Base-by-base conservation (phyloP, 2,797 vertebrate genomes). In the Coccyzus lansbergi region DNA sequence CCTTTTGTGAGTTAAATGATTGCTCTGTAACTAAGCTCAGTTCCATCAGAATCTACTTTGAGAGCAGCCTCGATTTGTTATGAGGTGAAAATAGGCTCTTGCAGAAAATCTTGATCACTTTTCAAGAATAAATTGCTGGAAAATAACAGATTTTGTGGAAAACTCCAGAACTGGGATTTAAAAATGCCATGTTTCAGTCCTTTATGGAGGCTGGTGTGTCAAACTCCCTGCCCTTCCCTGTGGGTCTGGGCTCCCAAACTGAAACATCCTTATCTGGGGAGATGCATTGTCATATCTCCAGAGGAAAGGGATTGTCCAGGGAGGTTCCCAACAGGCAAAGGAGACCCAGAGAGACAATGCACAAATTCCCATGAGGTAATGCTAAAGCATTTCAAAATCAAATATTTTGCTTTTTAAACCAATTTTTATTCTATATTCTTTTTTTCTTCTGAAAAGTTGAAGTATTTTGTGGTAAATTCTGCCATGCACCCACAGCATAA, bases 51-150 rank as follows among this genome's bases (percentile, higher is more conserved):
- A 68, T 53, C 34, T 21, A 44, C 76, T 91, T 67, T 64, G 68
- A 83, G 67, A 94, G 86, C 78, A 90, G 62, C 46, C 82, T 85
- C 55, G 48, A 42, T 80, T 33, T 28, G 53, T 53, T 67, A 64
- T 12, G 51, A 91, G 87, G 64, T 81, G 38, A 81, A 93, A 93
- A 75, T 36, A 31, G 67, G 46, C 55, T 96, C 69, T 68, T 62
- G 33, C 48, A 83, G 74, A 80, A 69, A 55, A 78, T 36, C 33
- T 65, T 86, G 52, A 63, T 85, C 19, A 26, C 40, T 40, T 48
- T 55, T 28, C 19, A 26, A 46, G 79, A 90, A 48, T 14, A 71
- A 83, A 81, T 48, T 24, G 44, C 31, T 58, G 29, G 31, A 38
- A 81, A 81, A 86, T 4, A 65, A 62, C 78, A 79, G 10, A 59